Evolutionary conservation across 1,140 invertebrate genomes (phyloP), one percentile per base, ranked within the genome.

Genomic region (Cotesia glomerata): DNA sequence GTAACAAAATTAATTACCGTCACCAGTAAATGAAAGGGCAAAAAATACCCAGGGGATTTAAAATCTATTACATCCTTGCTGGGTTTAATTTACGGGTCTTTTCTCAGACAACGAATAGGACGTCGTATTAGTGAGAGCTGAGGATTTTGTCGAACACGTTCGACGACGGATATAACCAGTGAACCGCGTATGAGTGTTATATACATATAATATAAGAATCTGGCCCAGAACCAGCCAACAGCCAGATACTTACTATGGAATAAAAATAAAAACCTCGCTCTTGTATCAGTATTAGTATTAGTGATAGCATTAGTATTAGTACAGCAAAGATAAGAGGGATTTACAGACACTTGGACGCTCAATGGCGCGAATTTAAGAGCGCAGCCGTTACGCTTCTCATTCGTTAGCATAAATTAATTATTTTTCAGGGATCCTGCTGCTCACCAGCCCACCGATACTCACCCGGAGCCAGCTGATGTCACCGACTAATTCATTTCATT

Each of bases 321-420:
- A 26, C 26, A 54, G 70, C 54, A 65, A 54, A 45, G 45, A 70
- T 45, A 75, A 77, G 77, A 84, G 83, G 82, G 83, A 84, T 82
- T 85, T 84, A 86, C 85, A 82, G 85, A 83, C 83, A 85, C 85
- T 86, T 86, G 84, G 82, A 75, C 82, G 80, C 83, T 86, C 85
- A 86, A 85, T 86, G 85, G 83, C 82, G 85, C 85, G 85, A 85
- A 86, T 85, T 86, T 84, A 86, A 85, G 83, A 85, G 84, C 79
- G 79, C 83, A 82, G 84, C 84, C 84, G 84, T 86, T 86, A 85
- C 84, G 83, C 83, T 85, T 85, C 83, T 86, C 84, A 81, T 86
- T 86, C 84, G 84, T 86, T 86, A 86, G 81, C 84, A 86, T 86
- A 86, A 84, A 86, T 86, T 85, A 86, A 86, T 86, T 85, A 86